A percentile compares a stretch with the other conserved stretches of the same genome.
phyloP scores from a whole-genome alignment of 2,113 vertebrate genomes.

The Dromaius novaehollandiae region DNA sequence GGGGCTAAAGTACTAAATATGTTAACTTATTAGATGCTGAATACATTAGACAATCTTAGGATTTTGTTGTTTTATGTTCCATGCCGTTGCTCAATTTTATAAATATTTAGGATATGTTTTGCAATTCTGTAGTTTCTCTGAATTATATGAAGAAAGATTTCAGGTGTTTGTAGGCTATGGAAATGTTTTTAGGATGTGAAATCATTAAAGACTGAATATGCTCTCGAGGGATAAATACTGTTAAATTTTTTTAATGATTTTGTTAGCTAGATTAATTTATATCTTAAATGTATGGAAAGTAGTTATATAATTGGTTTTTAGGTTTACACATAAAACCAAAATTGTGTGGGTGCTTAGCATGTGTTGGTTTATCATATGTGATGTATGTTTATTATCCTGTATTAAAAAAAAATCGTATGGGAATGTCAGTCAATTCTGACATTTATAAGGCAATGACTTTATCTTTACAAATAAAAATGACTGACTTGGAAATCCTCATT shows the following conservation, averaged over 20 bases:
- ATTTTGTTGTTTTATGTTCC: background rate
- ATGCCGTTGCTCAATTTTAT: background rate
- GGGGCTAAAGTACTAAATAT: background rate
- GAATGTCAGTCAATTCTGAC: background rate
- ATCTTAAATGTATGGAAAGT: background rate
- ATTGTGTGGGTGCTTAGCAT: background rate
- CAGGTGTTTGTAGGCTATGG: background rate
- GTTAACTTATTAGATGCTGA: background rate
- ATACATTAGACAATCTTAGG: background rate
- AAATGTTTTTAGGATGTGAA: background rate
- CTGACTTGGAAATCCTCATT: background rate
- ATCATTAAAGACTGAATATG: background rate
- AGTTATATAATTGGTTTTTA: background rate
- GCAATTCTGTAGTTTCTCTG: background rate
- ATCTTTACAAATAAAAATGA: background rate
- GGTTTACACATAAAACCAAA: background rate
- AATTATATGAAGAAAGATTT: background rate
- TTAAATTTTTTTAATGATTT: background rate
- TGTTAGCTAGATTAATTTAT: background rate
- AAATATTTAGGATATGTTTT: conserved; percentile 16
- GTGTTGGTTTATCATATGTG: background rate
- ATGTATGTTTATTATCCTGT: background rate
- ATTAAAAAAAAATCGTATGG: background rate
- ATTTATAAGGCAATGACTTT: background rate
- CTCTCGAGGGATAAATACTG: background rate